Conservation (phyloP, 2,113 vertebrate species). For the Opisthocomus hoazin region DNA sequence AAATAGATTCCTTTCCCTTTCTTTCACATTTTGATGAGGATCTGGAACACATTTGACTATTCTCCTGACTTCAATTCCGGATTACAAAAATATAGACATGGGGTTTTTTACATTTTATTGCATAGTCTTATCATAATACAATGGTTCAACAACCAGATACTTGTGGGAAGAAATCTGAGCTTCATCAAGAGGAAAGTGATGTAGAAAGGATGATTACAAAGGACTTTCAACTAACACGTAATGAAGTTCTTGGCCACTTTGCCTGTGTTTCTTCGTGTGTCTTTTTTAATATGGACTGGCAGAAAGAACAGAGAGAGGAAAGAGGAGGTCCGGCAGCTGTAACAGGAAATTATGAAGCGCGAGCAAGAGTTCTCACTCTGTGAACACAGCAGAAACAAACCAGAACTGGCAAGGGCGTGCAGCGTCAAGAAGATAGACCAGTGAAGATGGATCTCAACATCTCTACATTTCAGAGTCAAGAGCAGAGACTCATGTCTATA, state of each 20-base stretch:
- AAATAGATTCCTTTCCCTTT: background rate
- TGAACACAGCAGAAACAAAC: background rate
- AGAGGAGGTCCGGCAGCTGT: background rate
- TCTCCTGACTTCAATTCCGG: background rate
- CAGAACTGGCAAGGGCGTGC: background rate
- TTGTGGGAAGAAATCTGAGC: background rate
- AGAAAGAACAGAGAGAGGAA: background rate
- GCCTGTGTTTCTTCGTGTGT: background rate
- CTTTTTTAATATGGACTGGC: background rate
- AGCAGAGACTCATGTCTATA: rapidly evolving
- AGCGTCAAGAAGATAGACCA: background rate
- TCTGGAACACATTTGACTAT: background rate
- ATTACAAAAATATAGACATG: background rate
- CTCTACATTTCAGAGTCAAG: background rate
- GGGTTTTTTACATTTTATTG: background rate
- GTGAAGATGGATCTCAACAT: background rate
- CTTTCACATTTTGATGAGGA: background rate
- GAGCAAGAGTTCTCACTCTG: background rate
- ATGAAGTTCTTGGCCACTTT: background rate
- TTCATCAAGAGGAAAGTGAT: background rate
- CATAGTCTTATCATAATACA: background rate
- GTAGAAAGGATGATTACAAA: background rate
- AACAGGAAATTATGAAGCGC: rapidly evolving
- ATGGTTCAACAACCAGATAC: background rate
- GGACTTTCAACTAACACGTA: rapidly evolving